These are phyloP conservation scores for Lasioglossum baleicum DNA, from an alignment of 1,140 invertebrate species.

Conservation along the genomic window DNA sequence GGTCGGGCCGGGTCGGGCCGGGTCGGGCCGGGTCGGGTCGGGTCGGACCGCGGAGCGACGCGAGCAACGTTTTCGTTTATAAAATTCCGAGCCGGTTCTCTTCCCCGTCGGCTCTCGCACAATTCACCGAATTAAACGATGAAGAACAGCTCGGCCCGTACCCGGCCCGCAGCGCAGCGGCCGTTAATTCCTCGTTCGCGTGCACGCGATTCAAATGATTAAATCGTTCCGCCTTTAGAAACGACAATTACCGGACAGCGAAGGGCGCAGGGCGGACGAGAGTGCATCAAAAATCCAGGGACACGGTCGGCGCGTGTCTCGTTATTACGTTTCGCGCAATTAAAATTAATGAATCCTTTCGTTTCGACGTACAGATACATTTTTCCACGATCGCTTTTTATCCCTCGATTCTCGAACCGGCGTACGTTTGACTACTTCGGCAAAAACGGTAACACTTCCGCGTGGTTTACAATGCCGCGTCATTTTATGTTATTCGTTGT, in stretches of 20 bases:
- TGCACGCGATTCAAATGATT: background rate
- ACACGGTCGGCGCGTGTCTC: background rate
- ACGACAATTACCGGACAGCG: background rate
- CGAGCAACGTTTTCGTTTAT: background rate
- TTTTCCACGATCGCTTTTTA: background rate
- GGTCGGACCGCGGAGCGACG: no score
- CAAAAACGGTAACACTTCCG: background rate
- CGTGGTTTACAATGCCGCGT: no score
- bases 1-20: no score
- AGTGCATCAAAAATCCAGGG: background rate
- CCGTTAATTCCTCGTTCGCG: background rate
- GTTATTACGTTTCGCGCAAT: background rate
- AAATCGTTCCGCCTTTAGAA: background rate
- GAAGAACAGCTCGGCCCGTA: background rate
- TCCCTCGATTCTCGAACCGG: background rate
- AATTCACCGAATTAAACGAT: conserved; percentile 1
- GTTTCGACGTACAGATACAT: background rate
- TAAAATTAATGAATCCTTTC: conserved; percentile 3
- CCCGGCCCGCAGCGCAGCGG: background rate
- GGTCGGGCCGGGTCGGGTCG: no score
- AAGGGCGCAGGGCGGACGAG: background rate
- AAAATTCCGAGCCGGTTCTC: background rate
- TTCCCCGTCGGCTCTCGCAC: no score
- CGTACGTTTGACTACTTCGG: background rate
- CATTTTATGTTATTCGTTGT: no score